Evolutionary conservation across 1,140 invertebrate genomes (phyloP), one percentile per base, ranked within the genome.

Genomic region (Scaptomyza graminum): DNA sequence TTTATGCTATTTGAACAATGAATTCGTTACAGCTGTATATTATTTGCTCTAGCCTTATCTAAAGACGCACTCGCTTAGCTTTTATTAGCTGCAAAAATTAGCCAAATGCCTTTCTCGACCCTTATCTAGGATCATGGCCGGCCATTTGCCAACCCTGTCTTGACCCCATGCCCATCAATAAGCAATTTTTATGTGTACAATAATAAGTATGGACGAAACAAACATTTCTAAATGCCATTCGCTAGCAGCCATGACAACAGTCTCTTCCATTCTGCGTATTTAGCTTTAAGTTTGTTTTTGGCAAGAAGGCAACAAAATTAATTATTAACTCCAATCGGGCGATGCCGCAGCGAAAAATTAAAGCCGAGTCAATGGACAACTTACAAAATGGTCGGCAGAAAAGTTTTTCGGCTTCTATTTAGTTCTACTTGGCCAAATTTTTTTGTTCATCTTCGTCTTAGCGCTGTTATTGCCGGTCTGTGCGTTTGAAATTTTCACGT

Each of bases 401-500:
- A 76, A 76, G 51, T 76, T 73, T 75, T 67, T 60, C 69, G 52
- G 61, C 74, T 76, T 63, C 52, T 67, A 68, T 77, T 76, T 56
- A 73, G 47, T 72, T 75, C 69, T 75, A 56, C 57, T 60, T 60
- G 31, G 44, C n/a, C 12, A 57, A 56, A 34, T 46, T 64, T 64
- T 43, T 55, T 39, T 31, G 5, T 31, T 31, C 28, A 6, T 31
- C 28, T 31, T 5, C 5, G 5, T 2, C 28, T 31, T 31, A 7
- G 28, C 28, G 28, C 5, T 31, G 28, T 31, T 31, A 7, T 34
- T 63, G 63, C 25, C 50, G 37, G 18, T 9, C 37, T 18, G 54
- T 37, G 31, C 22, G 54, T 76, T 76, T 69, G 61, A 78, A 87
- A 87, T 77, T 74, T 75, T 82, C 65, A 68, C 69, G 82, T 81